phyloP scores from a whole-genome alignment of 64 coral and sea anemone genomes.

The Pocillopora verrucosa region DNA sequence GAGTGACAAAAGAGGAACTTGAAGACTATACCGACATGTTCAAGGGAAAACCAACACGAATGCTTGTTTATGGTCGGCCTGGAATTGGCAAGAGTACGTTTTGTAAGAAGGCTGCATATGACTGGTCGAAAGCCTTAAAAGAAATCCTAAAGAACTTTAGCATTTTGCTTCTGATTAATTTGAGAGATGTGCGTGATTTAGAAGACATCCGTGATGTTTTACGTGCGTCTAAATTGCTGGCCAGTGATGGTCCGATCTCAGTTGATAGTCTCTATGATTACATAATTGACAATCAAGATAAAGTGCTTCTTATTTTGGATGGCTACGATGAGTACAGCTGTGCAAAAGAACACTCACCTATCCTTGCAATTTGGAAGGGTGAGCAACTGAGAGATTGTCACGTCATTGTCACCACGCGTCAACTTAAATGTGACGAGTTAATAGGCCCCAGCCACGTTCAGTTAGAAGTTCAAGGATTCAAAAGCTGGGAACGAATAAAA shows the following conservation, averaged over 20 bases:
- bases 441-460: neutral
- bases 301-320: slow-evolving; percentile 26
- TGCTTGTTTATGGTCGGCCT: slow-evolving; percentile 3
- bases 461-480: neutral
- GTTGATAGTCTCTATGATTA: slow-evolving; percentile 8
- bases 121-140: slow-evolving; percentile 13
- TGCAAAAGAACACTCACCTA: neutral
- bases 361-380: slow-evolving; percentile 12
- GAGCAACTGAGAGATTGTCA: neutral
- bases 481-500: neutral
- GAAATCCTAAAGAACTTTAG: slow-evolving; percentile 11
- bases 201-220: neutral
- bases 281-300: slow-evolving; percentile 18
- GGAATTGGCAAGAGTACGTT: slow-evolving; percentile 36
- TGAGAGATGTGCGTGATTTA: neutral
- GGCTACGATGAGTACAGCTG: slow-evolving; percentile 23
- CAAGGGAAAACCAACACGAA: slow-evolving; percentile 15
- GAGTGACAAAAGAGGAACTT: slow-evolving; percentile 6
- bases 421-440: neutral
- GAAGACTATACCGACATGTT: slow-evolving; percentile 27
- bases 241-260: neutral
- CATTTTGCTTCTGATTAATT: slow-evolving; percentile 3
- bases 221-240: slow-evolving; percentile 3
- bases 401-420: slow-evolving; percentile 10
- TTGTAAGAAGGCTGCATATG: slow-evolving; percentile 2